Evolutionary conservation across 2,888 invertebrate genomes (phyloP), one percentile per base, ranked within the genome.

Genomic region (Liposcelis brunnea): DNA sequence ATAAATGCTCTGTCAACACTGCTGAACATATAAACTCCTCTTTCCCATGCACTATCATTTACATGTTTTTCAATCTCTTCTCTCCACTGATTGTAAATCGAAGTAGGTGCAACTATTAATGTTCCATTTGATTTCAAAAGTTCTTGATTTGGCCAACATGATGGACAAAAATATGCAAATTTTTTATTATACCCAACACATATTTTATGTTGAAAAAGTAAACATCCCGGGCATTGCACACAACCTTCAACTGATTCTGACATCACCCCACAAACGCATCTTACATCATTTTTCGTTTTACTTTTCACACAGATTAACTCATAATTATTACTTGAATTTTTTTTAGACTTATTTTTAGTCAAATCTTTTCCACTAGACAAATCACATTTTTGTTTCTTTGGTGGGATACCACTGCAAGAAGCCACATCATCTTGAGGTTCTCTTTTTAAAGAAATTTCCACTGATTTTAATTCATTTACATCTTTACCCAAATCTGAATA

Each of bases 81-180:
- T 19, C 69, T 64, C 85, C 85, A 85, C 58, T 85, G 83, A 50
- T 68, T 63, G 52, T 71, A 67, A 42, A 85, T 75, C 3, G 76
- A 63, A 2, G 58, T 56, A 2, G 85, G 85, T 2, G 80, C 71
- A 2, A 85, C 72, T 51, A 85, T 81, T 40, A 85, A 62, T 1
- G 84, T 84, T 1, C 76, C 74, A 14, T 67, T 63, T 1, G 75
- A 71, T 42, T 67, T 59, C 1, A 75, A 52, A 2, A 67, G 65
- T 1, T 64, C 61, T 63, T 69, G 56, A 47, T 43, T 31, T 43
- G 8, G 10, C 72, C 77, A 78, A 59, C 82, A 82, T 50, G 70
- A 71, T 0, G 80, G 77, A 56, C 82, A 82, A 31, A 65, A 57
- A 53, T 77, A 78, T 11, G 60, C 53, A 2, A 61, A 55, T 37